Evolutionary conservation across 2,797 vertebrate species (phyloP).

Genomic region (Poeciliopsis gracilis): DNA sequence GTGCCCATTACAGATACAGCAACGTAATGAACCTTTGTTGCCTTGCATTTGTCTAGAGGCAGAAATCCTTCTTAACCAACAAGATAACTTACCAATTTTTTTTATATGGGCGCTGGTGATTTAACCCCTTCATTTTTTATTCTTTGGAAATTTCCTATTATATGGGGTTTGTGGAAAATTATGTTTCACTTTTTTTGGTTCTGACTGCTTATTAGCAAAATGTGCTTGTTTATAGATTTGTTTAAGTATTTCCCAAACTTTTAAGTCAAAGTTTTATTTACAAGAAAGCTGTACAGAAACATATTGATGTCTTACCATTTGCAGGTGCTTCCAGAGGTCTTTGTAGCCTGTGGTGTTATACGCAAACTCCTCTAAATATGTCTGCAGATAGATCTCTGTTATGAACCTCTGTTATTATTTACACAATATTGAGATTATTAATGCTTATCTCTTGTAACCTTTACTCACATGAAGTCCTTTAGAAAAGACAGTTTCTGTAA

Average conservation of each 20-base stretch:
- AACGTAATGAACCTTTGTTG: not conserved
- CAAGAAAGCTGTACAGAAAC: rapidly evolving
- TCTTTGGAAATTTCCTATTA: not conserved
- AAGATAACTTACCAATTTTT: not conserved
- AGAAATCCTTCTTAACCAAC: not conserved
- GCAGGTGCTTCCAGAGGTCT: conserved; percentile 87
- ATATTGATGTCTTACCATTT: conserved; percentile 64
- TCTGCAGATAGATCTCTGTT: conserved; percentile 71
- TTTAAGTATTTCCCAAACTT: not conserved
- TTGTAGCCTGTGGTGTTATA: conserved; percentile 82
- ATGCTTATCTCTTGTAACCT: not conserved
- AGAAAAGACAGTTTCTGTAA: conserved; percentile 82
- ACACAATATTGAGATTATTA: not conserved
- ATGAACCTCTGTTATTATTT: too few species aligned
- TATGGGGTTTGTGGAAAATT: not conserved
- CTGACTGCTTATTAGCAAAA: not conserved
- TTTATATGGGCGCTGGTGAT: not conserved
- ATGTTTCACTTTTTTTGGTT: not conserved
- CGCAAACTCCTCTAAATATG: conserved; percentile 82
- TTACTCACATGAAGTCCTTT: conserved; percentile 84
- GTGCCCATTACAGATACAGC: not conserved
- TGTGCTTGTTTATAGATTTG: not conserved
- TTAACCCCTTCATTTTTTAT: not conserved
- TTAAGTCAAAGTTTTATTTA: not conserved
- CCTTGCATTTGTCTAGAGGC: not conserved